Conservation (phyloP, 2,113 vertebrate species). For the Sardina pilchardus region DNA sequence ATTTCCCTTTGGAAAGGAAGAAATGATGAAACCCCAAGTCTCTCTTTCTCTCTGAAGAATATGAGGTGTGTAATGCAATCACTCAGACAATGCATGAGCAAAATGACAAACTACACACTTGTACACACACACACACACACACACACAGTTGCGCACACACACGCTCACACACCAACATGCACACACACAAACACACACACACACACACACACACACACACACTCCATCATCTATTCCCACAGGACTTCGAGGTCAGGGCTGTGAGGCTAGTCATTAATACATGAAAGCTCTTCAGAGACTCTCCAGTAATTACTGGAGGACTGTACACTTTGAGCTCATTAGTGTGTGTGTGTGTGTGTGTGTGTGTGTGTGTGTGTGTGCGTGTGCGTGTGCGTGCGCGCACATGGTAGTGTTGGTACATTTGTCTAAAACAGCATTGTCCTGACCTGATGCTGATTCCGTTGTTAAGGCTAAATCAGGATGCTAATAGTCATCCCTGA, state of each 20-base stretch:
- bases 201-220: conserved; percentile 1
- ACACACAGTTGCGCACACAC: background rate
- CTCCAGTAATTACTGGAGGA: conserved; percentile 14
- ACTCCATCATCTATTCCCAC: background rate
- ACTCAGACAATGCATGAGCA: background rate
- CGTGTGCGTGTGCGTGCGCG: background rate
- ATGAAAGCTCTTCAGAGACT: conserved; percentile 20
- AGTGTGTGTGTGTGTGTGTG: conserved; percentile 15
- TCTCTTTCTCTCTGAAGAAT: background rate
- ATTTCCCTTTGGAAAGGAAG: background rate
- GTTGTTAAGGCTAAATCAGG: background rate
- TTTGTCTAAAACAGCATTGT: background rate
- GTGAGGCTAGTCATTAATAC: conserved; percentile 18
- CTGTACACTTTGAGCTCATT: conserved; percentile 13
- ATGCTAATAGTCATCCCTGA: background rate
- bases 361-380: background rate
- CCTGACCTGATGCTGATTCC: background rate
- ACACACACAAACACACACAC: background rate
- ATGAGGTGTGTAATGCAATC: background rate
- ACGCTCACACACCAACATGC: background rate
- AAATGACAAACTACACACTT: background rate
- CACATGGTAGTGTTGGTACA: no score
- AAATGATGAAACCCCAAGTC: background rate
- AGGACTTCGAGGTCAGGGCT: background rate
- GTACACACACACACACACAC: background rate